phyloP scores from a whole-genome alignment of 2,113 vertebrate genomes.

The Trichomycterus rosablanca region DNA sequence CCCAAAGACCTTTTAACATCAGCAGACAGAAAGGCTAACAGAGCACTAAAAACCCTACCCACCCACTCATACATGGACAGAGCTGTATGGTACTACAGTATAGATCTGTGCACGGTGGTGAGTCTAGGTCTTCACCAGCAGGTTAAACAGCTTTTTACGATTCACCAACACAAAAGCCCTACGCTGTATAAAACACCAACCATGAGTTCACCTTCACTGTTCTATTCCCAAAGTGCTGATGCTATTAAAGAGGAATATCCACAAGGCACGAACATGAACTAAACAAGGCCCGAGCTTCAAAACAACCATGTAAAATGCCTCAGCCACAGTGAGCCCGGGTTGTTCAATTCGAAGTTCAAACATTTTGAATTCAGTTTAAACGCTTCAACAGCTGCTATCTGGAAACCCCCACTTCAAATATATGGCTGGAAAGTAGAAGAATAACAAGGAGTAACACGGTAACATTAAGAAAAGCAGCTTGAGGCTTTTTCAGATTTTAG shows the following conservation, averaged over 20 bases:
- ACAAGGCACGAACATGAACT: neutral
- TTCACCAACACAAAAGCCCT: constrained; percentile 30
- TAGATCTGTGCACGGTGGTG: neutral
- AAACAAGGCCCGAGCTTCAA: too few species aligned
- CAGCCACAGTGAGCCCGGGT: too few species aligned
- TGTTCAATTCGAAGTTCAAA: too few species aligned
- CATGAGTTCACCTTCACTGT: constrained; percentile 22
- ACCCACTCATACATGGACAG: neutral
- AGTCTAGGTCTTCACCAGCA: neutral
- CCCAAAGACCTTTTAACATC: constrained; percentile 60
- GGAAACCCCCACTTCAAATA: too few species aligned
- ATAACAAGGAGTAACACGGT: too few species aligned
- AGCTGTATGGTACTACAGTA: neutral
- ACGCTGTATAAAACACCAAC: constrained; percentile 14
- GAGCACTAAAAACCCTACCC: constrained; percentile 44
- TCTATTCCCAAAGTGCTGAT: constrained; percentile 24
- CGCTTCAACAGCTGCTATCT: too few species aligned
- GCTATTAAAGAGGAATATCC: constrained; percentile 5
- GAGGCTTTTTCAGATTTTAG: too few species aligned
- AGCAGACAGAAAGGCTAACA: constrained; percentile 54
- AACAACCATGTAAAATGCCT: too few species aligned
- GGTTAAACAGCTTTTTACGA: constrained; percentile 18
- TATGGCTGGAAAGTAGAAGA: too few species aligned
- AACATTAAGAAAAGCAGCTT: too few species aligned
- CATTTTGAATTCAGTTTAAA: too few species aligned